Base-by-base conservation (phyloP, 1,140 invertebrate species). In the Cydia splendana region DNA sequence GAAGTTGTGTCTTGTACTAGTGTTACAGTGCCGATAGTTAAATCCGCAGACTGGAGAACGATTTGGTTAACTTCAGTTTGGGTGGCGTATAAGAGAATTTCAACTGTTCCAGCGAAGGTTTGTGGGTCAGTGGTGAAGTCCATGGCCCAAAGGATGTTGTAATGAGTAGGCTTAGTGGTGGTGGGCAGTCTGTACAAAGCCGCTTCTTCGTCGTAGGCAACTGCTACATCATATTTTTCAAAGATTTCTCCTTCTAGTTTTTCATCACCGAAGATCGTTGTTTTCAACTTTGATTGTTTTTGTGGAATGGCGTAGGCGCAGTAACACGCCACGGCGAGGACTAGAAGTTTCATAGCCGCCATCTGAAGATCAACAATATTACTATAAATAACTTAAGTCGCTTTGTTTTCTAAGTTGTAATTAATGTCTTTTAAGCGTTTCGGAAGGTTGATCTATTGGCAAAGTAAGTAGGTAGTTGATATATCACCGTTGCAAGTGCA, bases 31-130 rank as follows among this genome's bases (percentile, higher is more conserved):
- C 10, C 77, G 18, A 95, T 93, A 0, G 84, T 87, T 24, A 96
- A 78, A 45, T 94, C 93, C 48, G 95, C 94, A 0, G 93, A 88
- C 79, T 98, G 96, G 0, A 98, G 82, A 0, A 95, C 94, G 18
- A 98, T 88, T 65, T 84, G 69, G n/a, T 73, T 87, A 2, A 94
- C 86, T 57, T 89, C 89, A 5, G 77, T 71, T 76, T 81, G 73
- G 0, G 79, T 90, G 0, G 93, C 85, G 0, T 76, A 28, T 2
- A 94, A 73, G n/a, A 86, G 79, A 53, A 96, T 96, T 15, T 81
- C 84, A 1, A 95, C 94, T 45, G 88, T 88, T 10, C 96, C 96
- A n/a, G 87, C 78, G 81, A 96, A 95, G 4, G 85, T 88, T 76
- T 95, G 76, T 18, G 67, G 67, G 6, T 5, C 42, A 7, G 38